A percentile compares a stretch with the other conserved stretches of the same genome.
Evolutionary conservation across 2,888 invertebrate species (phyloP).

Genomic region (Hypomecis atomaria): DNA sequence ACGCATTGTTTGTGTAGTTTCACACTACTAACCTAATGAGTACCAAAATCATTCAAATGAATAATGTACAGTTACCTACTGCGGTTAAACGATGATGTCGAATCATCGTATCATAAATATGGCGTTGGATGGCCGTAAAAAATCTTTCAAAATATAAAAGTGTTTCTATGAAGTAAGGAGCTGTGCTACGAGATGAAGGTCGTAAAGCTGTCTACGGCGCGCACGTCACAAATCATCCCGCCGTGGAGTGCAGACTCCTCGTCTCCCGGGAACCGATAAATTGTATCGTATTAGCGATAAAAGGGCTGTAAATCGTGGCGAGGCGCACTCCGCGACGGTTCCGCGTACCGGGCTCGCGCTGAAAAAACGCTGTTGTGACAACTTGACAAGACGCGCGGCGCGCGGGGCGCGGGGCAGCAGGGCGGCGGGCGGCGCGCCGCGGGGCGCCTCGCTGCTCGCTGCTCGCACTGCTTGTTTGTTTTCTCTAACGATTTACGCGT

Average conservation of each 20-base stretch:
- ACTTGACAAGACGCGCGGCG: conserved; percentile 44
- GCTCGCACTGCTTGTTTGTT: conserved; percentile 1
- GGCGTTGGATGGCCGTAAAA: too few species aligned
- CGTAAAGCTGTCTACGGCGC: conserved; percentile 15
- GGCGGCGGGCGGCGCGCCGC: conserved; percentile 15
- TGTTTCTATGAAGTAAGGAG: conserved; percentile 4
- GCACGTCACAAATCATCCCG: conserved; percentile 7
- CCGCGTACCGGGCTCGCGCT: conserved; percentile 52
- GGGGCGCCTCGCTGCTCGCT: neutral
- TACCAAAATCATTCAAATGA: too few species aligned
- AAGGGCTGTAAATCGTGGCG: conserved; percentile 54
- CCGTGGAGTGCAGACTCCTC: neutral
- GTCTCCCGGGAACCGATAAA: conserved; percentile 66
- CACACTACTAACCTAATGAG: too few species aligned
- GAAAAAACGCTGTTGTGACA: conserved; percentile 57
- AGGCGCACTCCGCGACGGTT: conserved; percentile 38
- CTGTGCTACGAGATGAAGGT: neutral
- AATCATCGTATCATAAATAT: too few species aligned
- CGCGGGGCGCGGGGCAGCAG: conserved; percentile 44
- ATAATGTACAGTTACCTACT: too few species aligned
- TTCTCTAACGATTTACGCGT: conserved; percentile 9
- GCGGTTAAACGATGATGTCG: too few species aligned
- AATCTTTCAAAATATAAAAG: neutral
- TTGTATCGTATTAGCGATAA: conserved; percentile 63
- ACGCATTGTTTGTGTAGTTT: too few species aligned